Evolutionary conservation across 2,113 vertebrate species (phyloP).

Genomic region (Serilophus lunatus): DNA sequence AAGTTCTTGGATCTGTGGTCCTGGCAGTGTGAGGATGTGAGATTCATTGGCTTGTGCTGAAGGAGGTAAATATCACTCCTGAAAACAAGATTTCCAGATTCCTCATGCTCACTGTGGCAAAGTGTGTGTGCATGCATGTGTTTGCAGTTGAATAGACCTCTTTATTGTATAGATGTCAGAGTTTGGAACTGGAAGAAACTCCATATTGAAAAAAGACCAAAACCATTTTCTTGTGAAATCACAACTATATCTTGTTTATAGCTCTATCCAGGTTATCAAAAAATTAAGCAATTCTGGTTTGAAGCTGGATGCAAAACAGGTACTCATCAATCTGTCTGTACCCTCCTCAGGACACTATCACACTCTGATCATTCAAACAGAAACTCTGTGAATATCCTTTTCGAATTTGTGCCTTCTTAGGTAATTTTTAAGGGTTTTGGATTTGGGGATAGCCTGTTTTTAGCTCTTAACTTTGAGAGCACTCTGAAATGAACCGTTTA

Average conservation of each 20-base stretch:
- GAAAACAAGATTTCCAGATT: not conserved
- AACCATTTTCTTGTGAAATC: not conserved
- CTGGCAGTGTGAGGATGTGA: not conserved
- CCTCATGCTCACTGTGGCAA: not conserved
- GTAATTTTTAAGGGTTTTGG: not conserved
- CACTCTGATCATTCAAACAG: not conserved
- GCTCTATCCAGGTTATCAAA: not conserved
- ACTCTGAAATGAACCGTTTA: not conserved
- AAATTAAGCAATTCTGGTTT: not conserved
- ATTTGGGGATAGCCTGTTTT: not conserved
- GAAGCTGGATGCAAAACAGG: not conserved
- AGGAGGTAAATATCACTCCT: not conserved
- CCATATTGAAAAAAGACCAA: not conserved
- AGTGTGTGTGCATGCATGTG: rapidly evolving
- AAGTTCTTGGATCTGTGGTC: not conserved
- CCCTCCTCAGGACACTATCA: not conserved
- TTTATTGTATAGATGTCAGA: not conserved
- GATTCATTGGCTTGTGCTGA: not conserved
- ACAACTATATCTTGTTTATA: not conserved
- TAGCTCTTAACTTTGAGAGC: not conserved
- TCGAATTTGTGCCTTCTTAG: not conserved
- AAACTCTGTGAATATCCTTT: not conserved
- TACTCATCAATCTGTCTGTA: not conserved
- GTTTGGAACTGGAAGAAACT: not conserved
- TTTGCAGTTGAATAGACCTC: not conserved